Evolutionary conservation across 2,113 vertebrate genomes (phyloP), one percentile per base, ranked within the genome.

Genomic region (Actenoides lindsayi): DNA sequence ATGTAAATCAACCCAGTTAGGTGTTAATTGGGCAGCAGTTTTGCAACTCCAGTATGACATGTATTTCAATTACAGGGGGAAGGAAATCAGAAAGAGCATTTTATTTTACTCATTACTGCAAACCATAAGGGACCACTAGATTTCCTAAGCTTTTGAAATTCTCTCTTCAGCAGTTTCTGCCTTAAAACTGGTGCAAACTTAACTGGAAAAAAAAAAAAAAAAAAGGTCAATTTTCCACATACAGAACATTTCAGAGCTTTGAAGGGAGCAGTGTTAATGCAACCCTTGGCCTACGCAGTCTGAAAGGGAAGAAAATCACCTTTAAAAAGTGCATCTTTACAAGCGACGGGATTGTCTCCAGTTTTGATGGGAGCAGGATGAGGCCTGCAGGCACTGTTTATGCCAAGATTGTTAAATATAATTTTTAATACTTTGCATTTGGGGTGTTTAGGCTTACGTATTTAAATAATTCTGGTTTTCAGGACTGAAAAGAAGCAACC

Each of bases 41-140:
- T 56, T 35, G 86, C 74, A 91, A 56, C 83, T 91, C 80, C 83
- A 37, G 70, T 48, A 80, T 4, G 9, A 44, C 90, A 54, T 71
- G 9, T 44, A 69, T 95, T 85, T 89, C 67, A 94, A 65, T 79
- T 89, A 85, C 59, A 86, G 53, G 62, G 68, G 88, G 86, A 77
- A 88, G 74, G 70, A 75, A 94, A 83, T n/a, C 33, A 56, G 79
- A 94, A 76, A 76, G 46, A 93, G 30, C 59, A 42, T 94, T 94
- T 93, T 73, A 42, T 91, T 81, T 65, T 48, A 77, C 83, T 91
- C 79, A 92, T 96, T 73, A 69, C 87, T 87, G 44, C 37, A 73
- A 93, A 56, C 35, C 87, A 71, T 50, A 39, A 87, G 89, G 85
- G 88, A 84, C 59, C 42, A n/a, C 20, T 37, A 59, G 62, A 62